Evolutionary conservation across 2,797 vertebrate species (phyloP).

Genomic region (Coranthus polyacanthus): DNA sequence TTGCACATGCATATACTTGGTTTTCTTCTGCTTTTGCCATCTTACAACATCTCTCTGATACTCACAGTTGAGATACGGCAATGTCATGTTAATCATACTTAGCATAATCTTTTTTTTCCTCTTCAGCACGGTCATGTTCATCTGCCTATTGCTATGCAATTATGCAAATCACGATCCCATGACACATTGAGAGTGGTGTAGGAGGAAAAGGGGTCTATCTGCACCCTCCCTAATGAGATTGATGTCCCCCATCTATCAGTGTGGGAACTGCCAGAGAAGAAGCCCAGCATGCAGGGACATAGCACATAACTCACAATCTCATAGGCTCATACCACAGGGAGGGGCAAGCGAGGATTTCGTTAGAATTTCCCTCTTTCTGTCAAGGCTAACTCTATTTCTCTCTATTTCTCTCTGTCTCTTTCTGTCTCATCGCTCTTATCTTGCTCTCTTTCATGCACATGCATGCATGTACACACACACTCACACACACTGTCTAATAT

Average conservation of each 20-base stretch:
- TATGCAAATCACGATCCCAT: constrained; percentile 81
- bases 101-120: constrained; percentile 39
- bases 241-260: constrained; percentile 75
- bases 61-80: constrained; percentile 7
- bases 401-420: constrained; percentile 38
- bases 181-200: constrained; percentile 59
- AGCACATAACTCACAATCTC: constrained; percentile 51
- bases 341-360: constrained; percentile 38
- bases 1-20: background rate
- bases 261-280: constrained; percentile 66
- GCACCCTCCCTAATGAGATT: constrained; percentile 78
- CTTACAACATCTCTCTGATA: constrained; percentile 28
- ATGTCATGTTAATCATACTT: constrained; percentile 63
- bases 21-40: constrained; percentile 33
- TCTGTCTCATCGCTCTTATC: constrained; percentile 57
- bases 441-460: constrained; percentile 18
- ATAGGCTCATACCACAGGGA: constrained; percentile 35
- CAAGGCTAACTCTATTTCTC: constrained; percentile 56
- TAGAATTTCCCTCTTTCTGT: constrained; percentile 53
- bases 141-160: constrained; percentile 69
- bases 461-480: background rate
- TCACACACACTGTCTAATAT: constrained; percentile 26
- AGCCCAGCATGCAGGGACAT: constrained; percentile 47
- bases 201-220: constrained; percentile 36
- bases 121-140: constrained; percentile 53